Evolutionary conservation across 2,888 invertebrate species (phyloP).

Genomic region (Pycnomerus fuliginosus): DNA sequence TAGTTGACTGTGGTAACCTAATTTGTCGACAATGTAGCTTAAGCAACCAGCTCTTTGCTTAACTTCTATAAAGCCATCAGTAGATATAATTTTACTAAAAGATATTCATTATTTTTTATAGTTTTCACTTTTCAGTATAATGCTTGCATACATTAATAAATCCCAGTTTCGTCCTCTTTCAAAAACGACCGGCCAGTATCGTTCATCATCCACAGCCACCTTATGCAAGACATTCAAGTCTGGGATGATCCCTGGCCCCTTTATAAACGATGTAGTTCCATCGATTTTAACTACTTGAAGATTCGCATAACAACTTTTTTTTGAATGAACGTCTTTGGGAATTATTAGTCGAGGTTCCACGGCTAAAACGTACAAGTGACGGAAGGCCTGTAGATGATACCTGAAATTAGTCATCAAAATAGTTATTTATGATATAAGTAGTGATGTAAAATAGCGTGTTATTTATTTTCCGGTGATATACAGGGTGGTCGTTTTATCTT

Average conservation of each 20-base stretch:
- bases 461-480: too few relatives aligned
- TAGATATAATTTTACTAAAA: constrained; percentile 64
- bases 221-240: constrained; percentile 72
- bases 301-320: constrained; percentile 79
- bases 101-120: constrained; percentile 1
- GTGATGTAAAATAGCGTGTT: too few relatives aligned
- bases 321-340: constrained; percentile 80
- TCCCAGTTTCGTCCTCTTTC: constrained; percentile 82
- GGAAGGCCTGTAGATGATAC: constrained; percentile 94
- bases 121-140: constrained; percentile 1
- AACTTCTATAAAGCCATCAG: constrained; percentile 73
- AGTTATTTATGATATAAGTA: too few relatives aligned
- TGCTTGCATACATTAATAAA: constrained; percentile 68
- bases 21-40: constrained; percentile 82
- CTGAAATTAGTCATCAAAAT: constrained; percentile 54
- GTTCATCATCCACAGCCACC: constrained; percentile 76
- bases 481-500: too few relatives aligned
- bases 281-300: constrained; percentile 61
- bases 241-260: constrained; percentile 85
- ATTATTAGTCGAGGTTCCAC: constrained; percentile 86
- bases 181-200: constrained; percentile 90
- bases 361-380: constrained; percentile 94
- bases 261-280: constrained; percentile 52
- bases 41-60: constrained; percentile 89
- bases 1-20: constrained; percentile 74